A percentile compares a stretch with the other conserved stretches of the same genome.
Evolutionary conservation across 2,888 invertebrate genomes (phyloP).

Genomic region (Rotaria macrura): DNA sequence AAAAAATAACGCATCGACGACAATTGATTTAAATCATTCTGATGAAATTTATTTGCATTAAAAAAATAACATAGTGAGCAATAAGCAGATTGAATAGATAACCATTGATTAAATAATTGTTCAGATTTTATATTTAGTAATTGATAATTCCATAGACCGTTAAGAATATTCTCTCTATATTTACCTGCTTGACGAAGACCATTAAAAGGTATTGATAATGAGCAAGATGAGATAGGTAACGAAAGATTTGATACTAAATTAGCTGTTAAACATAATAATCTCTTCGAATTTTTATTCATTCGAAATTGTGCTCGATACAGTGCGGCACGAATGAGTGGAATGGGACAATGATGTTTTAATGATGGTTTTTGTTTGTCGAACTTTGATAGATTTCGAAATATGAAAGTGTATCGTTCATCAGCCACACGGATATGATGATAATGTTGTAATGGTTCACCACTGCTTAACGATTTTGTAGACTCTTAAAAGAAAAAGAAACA

Average conservation of each 20-base stretch:
- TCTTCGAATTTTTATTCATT: background rate
- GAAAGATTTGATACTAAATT: background rate
- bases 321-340: background rate
- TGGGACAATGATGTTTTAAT: background rate
- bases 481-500: background rate
- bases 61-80: conserved; percentile 31
- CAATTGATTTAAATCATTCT: background rate
- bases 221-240: background rate
- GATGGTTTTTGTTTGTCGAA: background rate
- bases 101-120: conserved; percentile 17
- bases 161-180: background rate
- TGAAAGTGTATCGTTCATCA: background rate
- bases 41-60: background rate
- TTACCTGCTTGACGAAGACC: background rate
- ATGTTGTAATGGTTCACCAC: background rate
- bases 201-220: background rate
- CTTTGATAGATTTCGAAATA: background rate
- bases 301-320: background rate
- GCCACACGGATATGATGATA: background rate
- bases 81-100: background rate
- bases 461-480: background rate
- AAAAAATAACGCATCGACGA: background rate
- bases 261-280: background rate
- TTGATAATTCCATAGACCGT: conserved; percentile 6
- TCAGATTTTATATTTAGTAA: background rate